Conservation (phyloP, 2,888 invertebrate genomes). For the Pandemis heparana region DNA sequence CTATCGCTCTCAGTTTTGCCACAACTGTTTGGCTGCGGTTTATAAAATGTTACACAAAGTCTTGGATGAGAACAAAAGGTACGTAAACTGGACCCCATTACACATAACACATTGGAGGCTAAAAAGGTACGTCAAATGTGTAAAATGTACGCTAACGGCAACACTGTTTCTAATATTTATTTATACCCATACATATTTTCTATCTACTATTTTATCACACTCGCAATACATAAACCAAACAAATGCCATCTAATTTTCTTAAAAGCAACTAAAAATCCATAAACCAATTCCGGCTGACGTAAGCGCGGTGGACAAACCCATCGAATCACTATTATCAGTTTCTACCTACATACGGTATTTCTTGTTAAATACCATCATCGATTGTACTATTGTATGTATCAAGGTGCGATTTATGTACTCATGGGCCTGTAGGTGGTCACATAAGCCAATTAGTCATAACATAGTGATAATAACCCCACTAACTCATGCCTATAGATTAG, state of each 20-base stretch:
- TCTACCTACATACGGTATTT: too few relatives aligned
- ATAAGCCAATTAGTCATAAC: slow-evolving; percentile 52
- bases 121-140: too few relatives aligned
- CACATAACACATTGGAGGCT: too few relatives aligned
- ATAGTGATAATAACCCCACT: slow-evolving; percentile 58
- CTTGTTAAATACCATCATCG: neutral
- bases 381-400: neutral
- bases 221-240: neutral
- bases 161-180: too few relatives aligned
- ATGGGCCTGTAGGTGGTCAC: slow-evolving; percentile 37
- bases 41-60: too few relatives aligned
- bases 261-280: neutral
- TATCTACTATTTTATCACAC: too few relatives aligned
- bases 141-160: too few relatives aligned
- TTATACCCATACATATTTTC: too few relatives aligned
- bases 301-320: neutral
- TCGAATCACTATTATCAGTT: neutral
- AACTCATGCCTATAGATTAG: slow-evolving; percentile 72
- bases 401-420: slow-evolving; percentile 49
- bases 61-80: too few relatives aligned
- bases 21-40: too few relatives aligned
- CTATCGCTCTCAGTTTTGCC: too few relatives aligned
- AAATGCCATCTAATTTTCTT: neutral
- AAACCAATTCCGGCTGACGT: neutral
- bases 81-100: too few relatives aligned